Base-by-base conservation (phyloP, 2,888 invertebrate genomes). In the Chymomyza procnemis region DNA sequence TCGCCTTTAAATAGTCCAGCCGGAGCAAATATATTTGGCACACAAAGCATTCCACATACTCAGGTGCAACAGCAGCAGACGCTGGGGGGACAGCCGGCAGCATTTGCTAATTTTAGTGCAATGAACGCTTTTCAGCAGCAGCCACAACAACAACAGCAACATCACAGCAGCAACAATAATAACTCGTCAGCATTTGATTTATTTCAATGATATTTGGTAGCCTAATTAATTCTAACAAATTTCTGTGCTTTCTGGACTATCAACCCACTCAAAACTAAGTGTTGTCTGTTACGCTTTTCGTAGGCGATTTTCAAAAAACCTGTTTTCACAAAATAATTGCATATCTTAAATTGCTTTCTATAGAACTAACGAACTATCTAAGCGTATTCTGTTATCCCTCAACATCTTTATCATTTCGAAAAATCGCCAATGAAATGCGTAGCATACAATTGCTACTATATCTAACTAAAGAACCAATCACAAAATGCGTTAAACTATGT, bases 201-300 rank as follows among this genome's bases (percentile, higher is more conserved):
- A 74, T 91, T 91, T 85, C 90, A 91, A 91, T 91, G 91, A 91
- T 91, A 91, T 88, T 88, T 90, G 88, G 85, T 89, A 73, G 89
- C 88, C 69, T 89, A 87, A 88, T 85, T 64, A 47, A 61, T 54
- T 41, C 34, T 56, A 18, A 6, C 6, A 26, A 26, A 6, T 12
- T 52, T 41, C 26, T 55, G 26, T 55, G 26, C 26, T 26, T 55
- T 19, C 19, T 55, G n/a, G 3, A 9, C 26, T 26, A 26, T 26
- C n/a, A n/a, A n/a, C 26, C 26, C 26, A 6, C 26, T 26, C 26
- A 26, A 3, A 26, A 26, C 26, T 26, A 26, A 26, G 8, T 26
- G 4, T 8, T 26, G 26, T 26, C 6, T 8, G 26, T 26, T 26
- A 4, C 26, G 26, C 6, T 6, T 26, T 26, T 26, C 26, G 0